phyloP scores from a whole-genome alignment of 2,888 invertebrate genomes.

The Volucella bombylans region DNA sequence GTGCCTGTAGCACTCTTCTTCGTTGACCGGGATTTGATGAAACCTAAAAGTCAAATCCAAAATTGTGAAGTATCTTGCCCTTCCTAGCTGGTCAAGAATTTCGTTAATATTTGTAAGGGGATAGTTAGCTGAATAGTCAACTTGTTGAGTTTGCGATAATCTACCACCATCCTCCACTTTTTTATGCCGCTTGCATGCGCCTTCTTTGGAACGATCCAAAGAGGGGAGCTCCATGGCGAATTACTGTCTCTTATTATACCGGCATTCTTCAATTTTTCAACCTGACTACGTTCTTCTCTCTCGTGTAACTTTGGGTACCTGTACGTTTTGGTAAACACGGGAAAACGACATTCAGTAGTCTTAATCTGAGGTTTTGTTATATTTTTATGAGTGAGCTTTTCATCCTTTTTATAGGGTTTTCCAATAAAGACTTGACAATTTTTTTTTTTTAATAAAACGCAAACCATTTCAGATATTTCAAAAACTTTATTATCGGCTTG shows the following conservation, averaged over 20 bases:
- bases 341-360: too few relatives aligned
- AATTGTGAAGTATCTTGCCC: constrained; percentile 25
- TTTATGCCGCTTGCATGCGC: constrained; percentile 15
- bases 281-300: neutral
- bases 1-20: too few relatives aligned
- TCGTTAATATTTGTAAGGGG: constrained; percentile 24
- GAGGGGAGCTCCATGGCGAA: constrained; percentile 26
- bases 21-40: constrained; percentile 28
- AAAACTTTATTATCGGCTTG: too few relatives aligned
- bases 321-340: too few relatives aligned
- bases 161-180: constrained; percentile 40
- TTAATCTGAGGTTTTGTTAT: too few relatives aligned
- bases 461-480: too few relatives aligned
- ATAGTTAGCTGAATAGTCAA: constrained; percentile 32
- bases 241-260: constrained; percentile 2
- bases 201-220: constrained; percentile 25
- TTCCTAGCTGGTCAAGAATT: constrained; percentile 40
- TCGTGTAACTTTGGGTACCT: too few relatives aligned
- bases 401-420: too few relatives aligned
- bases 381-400: too few relatives aligned
- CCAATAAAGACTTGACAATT: too few relatives aligned
- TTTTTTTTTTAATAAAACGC: too few relatives aligned
- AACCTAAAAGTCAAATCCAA: constrained; percentile 25
- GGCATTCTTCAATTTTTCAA: constrained; percentile 10
- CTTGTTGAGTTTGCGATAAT: constrained; percentile 42